Percentiles rank a stretch among this genome's conserved stretches.
Conservation (phyloP, 1,140 invertebrate species). For the Listronotus oregonensis region DNA sequence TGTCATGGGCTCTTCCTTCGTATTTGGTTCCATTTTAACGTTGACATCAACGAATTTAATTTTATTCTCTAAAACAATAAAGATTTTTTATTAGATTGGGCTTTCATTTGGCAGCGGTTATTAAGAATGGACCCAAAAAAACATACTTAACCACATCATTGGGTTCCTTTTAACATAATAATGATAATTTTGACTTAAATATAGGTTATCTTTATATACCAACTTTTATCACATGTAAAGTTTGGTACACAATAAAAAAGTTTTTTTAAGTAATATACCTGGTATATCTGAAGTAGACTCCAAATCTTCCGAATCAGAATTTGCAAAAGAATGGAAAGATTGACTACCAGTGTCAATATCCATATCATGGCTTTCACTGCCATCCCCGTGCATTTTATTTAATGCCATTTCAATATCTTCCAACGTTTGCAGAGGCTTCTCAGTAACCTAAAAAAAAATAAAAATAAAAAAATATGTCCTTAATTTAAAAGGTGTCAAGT, state of each 20-base stretch:
- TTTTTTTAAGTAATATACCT: too few species aligned
- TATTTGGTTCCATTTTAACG: slow-evolving; percentile 45
- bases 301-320: slow-evolving; percentile 43
- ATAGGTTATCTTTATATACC: too few species aligned
- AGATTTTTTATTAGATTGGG: background rate
- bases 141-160: too few species aligned
- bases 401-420: slow-evolving; percentile 53
- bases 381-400: slow-evolving; percentile 48
- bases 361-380: slow-evolving; percentile 23
- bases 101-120: too few species aligned
- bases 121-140: too few species aligned
- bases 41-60: slow-evolving; percentile 17
- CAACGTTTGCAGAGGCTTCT: slow-evolving; percentile 44
- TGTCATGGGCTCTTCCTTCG: slow-evolving; percentile 9
- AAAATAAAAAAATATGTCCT: too few species aligned
- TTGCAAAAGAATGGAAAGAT: slow-evolving; percentile 22
- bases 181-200: too few species aligned
- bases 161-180: too few species aligned
- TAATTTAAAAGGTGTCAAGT: background rate
- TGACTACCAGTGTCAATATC: slow-evolving; percentile 28
- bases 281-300: slow-evolving; percentile 43
- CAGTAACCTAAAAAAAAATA: slow-evolving; percentile 11
- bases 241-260: too few species aligned
- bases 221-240: too few species aligned
- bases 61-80: slow-evolving; percentile 6